These are phyloP conservation scores for Aspidoscelis tigris DNA, from an alignment of 2,113 vertebrate species.

Conservation along the genomic window DNA sequence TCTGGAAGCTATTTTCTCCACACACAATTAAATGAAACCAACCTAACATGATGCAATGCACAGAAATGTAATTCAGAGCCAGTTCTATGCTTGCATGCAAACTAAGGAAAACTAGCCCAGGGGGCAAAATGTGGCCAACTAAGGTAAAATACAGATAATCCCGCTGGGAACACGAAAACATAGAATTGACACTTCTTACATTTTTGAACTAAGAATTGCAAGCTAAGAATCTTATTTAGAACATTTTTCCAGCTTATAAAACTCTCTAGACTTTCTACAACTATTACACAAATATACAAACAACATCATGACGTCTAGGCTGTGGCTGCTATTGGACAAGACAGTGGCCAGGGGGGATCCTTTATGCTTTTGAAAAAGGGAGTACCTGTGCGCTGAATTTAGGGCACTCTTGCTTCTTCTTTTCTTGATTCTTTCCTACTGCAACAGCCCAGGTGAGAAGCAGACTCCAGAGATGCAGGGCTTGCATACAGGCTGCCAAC, in stretches of 20 bases:
- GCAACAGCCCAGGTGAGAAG: slow-evolving; percentile 66
- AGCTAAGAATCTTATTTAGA: neutral
- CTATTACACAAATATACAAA: accelerated
- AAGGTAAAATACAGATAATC: neutral
- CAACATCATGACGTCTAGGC: neutral
- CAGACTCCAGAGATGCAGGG: slow-evolving; percentile 66
- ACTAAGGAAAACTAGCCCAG: neutral
- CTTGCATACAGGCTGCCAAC: slow-evolving; percentile 71
- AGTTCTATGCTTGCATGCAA: neutral
- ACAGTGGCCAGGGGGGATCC: slow-evolving; percentile 33
- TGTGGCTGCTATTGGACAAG: slow-evolving; percentile 27
- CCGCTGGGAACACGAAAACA: too few relatives aligned
- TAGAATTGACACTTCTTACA: neutral
- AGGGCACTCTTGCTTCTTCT: slow-evolving; percentile 67
- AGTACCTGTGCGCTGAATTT: slow-evolving; percentile 72
- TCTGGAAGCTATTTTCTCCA: neutral
- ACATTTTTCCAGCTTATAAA: neutral
- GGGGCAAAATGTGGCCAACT: neutral
- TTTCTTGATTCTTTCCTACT: slow-evolving; percentile 72
- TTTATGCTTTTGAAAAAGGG: slow-evolving; percentile 48
- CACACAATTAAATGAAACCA: neutral
- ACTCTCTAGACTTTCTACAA: slow-evolving; percentile 32
- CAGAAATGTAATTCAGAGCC: neutral
- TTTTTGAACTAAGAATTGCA: neutral
- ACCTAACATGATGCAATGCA: slow-evolving; percentile 10